These are phyloP conservation scores for Scrobipalpa costella DNA, from an alignment of 2,888 invertebrate genomes.

Conservation along the genomic window DNA sequence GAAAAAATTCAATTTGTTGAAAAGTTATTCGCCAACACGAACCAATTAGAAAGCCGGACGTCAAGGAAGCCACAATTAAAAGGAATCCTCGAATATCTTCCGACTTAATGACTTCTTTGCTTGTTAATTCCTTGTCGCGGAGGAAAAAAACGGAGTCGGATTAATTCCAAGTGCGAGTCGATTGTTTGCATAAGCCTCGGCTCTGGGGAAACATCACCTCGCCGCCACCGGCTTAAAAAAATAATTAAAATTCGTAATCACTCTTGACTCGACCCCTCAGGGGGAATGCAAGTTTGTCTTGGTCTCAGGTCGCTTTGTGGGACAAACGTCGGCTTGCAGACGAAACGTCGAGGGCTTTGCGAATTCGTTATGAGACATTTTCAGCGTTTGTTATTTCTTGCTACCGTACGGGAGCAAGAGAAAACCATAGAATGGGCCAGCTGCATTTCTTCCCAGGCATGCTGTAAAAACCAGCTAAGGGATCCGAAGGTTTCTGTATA, in stretches of 20 bases:
- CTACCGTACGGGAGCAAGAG: too few relatives aligned
- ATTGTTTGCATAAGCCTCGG: constrained; percentile 80
- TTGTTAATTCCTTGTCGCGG: constrained; percentile 81
- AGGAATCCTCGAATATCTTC: constrained; percentile 78
- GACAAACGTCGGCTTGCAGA: constrained; percentile 42
- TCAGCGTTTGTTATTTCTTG: too few relatives aligned
- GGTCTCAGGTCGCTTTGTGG: constrained; percentile 50
- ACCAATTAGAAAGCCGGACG: constrained; percentile 77
- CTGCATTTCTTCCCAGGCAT: too few relatives aligned
- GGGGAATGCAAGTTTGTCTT: constrained; percentile 59
- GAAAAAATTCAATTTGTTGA: constrained; percentile 66
- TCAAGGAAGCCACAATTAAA: constrained; percentile 78
- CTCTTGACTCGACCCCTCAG: constrained; percentile 76
- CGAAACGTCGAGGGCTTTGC: constrained; percentile 52
- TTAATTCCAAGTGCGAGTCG: constrained; percentile 81
- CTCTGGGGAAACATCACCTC: constrained; percentile 78
- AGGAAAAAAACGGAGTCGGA: constrained; percentile 75
- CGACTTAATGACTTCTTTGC: constrained; percentile 81
- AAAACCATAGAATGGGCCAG: too few relatives aligned
- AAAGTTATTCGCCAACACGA: constrained; percentile 68
- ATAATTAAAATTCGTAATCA: constrained; percentile 82
- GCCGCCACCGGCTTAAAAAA: constrained; percentile 80
- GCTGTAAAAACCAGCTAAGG: too few relatives aligned
- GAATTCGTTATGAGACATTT: constrained; percentile 54
- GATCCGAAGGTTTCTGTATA: too few relatives aligned